phyloP scores from a whole-genome alignment of 2,888 invertebrate species.

The Lissocephala sabroskyi region DNA sequence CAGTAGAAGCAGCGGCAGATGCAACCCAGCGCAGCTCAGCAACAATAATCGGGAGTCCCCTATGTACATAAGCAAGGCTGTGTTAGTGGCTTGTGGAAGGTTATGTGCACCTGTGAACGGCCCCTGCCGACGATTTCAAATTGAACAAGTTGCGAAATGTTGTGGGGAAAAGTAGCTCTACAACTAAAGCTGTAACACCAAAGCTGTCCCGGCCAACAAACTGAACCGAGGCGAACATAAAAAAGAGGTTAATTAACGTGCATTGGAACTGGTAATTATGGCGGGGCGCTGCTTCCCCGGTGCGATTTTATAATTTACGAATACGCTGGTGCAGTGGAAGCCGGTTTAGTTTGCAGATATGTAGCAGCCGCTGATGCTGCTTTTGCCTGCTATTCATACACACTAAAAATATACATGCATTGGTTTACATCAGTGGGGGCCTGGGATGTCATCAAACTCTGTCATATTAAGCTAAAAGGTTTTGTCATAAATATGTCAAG shows the following conservation, averaged over 20 bases:
- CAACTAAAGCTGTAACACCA: conserved; percentile 11
- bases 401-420: conserved; percentile 16
- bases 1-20: conserved; percentile 5
- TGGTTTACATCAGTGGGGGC: conserved; percentile 47
- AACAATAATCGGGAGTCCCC: too few species aligned
- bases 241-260: conserved; percentile 68
- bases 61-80: too few species aligned
- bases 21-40: conserved; percentile 11
- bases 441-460: conserved; percentile 3
- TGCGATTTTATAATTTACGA: conserved; percentile 27
- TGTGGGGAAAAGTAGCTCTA: conserved; percentile 31
- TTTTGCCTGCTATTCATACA: conserved; percentile 1
- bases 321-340: too few species aligned
- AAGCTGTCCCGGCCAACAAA: conserved; percentile 27
- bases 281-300: conserved; percentile 31
- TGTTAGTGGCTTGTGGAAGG: conserved; percentile 1
- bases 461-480: conserved; percentile 60
- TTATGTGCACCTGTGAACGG: conserved; percentile 17
- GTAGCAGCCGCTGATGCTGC: too few species aligned
- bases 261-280: conserved; percentile 64
- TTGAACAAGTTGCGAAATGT: conserved; percentile 34
- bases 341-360: too few species aligned
- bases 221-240: conserved; percentile 33
- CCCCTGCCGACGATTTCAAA: conserved; percentile 56
- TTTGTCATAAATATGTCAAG: too few species aligned